These are phyloP conservation scores for Cantharis rufa DNA, from an alignment of 2,888 invertebrate species.

Conservation along the genomic window DNA sequence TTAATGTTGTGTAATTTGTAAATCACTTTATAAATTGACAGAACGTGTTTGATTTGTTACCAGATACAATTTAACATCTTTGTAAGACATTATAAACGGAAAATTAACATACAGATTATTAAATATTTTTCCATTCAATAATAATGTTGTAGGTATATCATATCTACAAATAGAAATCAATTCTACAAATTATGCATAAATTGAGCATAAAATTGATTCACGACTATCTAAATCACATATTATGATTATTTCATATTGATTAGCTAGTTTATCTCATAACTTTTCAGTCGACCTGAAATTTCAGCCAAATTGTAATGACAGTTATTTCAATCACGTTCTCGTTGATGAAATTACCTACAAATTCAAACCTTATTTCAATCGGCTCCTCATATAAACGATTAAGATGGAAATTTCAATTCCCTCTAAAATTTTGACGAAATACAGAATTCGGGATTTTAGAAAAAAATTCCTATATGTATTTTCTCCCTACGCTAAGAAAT, in stretches of 20 bases:
- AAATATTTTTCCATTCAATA: not conserved
- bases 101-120: not conserved
- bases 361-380: not conserved
- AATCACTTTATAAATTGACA: not conserved
- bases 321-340: not conserved
- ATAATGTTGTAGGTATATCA: not conserved
- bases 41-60: not conserved
- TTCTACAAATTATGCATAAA: not conserved
- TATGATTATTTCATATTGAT: not conserved
- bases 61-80: not conserved
- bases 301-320: not conserved
- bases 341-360: not conserved
- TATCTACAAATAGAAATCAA: not conserved
- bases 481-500: too few species aligned
- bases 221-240: not conserved
- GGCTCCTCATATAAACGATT: not conserved
- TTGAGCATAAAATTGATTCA: not conserved
- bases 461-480: too few species aligned
- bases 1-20: not conserved
- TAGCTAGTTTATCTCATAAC: not conserved
- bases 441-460: too few species aligned
- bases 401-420: not conserved
- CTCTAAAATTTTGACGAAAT: too few species aligned
- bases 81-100: not conserved
- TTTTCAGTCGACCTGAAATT: not conserved